Evolutionary conservation across 1,140 invertebrate genomes (phyloP), one percentile per base, ranked within the genome.

Genomic region (Idris sp.): DNA sequence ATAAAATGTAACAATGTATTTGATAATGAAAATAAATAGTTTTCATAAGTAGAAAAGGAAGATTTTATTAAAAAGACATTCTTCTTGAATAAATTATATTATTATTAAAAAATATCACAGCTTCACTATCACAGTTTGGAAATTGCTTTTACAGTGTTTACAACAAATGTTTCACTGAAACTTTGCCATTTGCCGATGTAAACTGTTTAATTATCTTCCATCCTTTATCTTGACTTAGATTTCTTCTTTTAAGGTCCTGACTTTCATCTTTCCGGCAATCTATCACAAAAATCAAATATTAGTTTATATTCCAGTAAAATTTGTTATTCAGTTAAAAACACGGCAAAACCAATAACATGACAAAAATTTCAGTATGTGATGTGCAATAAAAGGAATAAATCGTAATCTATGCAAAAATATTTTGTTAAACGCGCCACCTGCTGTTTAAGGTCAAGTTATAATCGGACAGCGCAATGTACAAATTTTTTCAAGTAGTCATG

Each of bases 231-330:
- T 62, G 18, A 15, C 11, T 10, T n/a, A n/a, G 18, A 38, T 79
- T 83, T 85, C 83, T 83, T 83, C 79, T 80, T 46, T 73, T 65
- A 72, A 49, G 16, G 30, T 25, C 58, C 68, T 56, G 48, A 30
- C 74, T 65, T 67, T 84, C 81, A 84, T 79, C 84, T 81, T 28
- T 79, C 65, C 76, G 76, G 79, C 64, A 62, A 85, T 84, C 84
- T 85, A 81, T 76, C 46, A 81, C 51, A 81, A 83, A 84, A 83
- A 82, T 62, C 79, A 68, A 62, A 44, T 72, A 78, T 84, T 80
- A 84, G 75, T 79, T 33, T 22, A 18, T 46, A 53, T 9, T 18
- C 22, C 0, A 28, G 2, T 4, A 6, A 4, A 36, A 4, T 25
- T 25, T 25, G 22, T 8, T 8, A 25, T 25, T 25, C 8, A 25